A percentile compares a stretch with the other conserved stretches of the same genome.
Conservation (phyloP, 2,888 invertebrate species). For the Itoplectis maculator region DNA sequence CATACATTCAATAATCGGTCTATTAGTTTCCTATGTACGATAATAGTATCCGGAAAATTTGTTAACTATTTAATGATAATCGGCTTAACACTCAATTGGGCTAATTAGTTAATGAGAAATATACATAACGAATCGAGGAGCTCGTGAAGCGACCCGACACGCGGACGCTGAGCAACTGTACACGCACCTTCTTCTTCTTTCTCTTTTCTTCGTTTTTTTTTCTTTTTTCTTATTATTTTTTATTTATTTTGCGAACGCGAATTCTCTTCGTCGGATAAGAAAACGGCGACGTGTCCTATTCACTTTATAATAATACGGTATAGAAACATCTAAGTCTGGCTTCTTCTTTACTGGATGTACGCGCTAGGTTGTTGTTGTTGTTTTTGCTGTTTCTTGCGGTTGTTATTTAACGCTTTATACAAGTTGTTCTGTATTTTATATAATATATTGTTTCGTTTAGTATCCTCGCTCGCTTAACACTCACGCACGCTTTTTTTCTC, state of each 20-base stretch:
- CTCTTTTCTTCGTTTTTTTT: conserved; percentile 20
- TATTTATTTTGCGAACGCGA: conserved; percentile 45
- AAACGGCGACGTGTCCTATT: conserved; percentile 66
- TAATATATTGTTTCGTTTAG: conserved; percentile 44
- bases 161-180: conserved; percentile 46
- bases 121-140: conserved; percentile 28
- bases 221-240: conserved; percentile 26
- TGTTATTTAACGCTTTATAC: conserved; percentile 60
- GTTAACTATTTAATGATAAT: conserved; percentile 49
- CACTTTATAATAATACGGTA: conserved; percentile 67
- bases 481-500: conserved; percentile 3
- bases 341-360: conserved; percentile 58
- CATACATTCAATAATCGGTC: conserved; percentile 32
- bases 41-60: conserved; percentile 47
- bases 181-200: conserved; percentile 43
- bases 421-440: conserved; percentile 49
- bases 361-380: conserved; percentile 64
- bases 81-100: conserved; percentile 42
- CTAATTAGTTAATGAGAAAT: conserved; percentile 40
- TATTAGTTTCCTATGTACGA: conserved; percentile 30
- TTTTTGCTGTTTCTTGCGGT: conserved; percentile 49
- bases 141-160: conserved; percentile 11
- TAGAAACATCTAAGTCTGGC: conserved; percentile 69
- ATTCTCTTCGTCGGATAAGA: conserved; percentile 68
- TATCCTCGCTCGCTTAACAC: conserved; percentile 45